phyloP scores from a whole-genome alignment of 2,888 invertebrate species.

The Seira ritae region DNA sequence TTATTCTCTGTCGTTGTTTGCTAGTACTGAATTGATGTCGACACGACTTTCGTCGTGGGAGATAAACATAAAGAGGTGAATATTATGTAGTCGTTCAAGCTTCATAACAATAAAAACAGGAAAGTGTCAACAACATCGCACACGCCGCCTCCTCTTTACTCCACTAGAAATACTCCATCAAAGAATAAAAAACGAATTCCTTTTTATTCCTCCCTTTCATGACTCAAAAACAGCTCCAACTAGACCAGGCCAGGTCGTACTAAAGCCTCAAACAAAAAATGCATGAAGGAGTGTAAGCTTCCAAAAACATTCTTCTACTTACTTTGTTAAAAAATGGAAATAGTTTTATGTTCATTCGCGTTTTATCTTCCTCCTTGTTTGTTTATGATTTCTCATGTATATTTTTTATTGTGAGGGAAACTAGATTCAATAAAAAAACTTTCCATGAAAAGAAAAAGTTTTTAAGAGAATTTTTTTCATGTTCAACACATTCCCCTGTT shows the following conservation, averaged over 20 bases:
- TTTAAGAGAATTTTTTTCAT: not conserved
- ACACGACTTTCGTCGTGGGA: constrained; percentile 8
- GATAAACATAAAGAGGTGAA: constrained; percentile 23
- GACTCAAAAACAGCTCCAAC: not conserved
- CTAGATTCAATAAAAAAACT: not conserved
- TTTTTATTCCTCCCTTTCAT: not conserved
- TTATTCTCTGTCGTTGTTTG: not conserved
- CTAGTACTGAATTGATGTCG: not conserved
- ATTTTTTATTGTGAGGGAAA: not conserved
- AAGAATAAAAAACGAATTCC: not conserved
- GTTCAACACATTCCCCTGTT: not conserved
- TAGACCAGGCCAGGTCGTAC: too few species aligned
- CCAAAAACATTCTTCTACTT: constrained; percentile 10
- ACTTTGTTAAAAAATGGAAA: not conserved
- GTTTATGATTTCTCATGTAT: constrained; percentile 15
- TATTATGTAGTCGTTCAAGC: constrained; percentile 17
- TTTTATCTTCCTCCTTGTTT: constrained; percentile 9
- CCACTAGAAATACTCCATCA: not conserved
- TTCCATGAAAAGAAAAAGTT: not conserved
- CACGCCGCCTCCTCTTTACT: not conserved
- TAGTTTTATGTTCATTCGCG: not conserved
- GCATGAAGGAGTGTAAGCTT: not conserved
- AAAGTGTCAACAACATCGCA: not conserved
- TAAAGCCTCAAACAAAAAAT: not conserved
- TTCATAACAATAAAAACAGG: constrained; percentile 18